Evolutionary conservation across 2,888 invertebrate genomes (phyloP), one percentile per base, ranked within the genome.

Genomic region (Lithophane ornitopus): DNA sequence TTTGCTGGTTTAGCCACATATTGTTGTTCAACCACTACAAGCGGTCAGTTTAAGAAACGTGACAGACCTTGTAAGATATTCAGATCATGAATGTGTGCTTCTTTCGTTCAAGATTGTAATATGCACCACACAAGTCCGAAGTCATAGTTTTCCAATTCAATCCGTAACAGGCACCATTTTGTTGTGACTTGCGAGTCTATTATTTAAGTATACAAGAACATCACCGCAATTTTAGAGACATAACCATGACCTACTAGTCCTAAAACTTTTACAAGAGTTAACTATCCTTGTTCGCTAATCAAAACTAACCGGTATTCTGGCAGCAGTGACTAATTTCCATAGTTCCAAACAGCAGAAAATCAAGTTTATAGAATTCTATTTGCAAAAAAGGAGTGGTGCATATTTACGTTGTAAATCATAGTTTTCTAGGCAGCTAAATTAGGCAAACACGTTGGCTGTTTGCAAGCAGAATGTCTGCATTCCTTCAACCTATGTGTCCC

Each of bases 401-500:
- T 80, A 76, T 70, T 80, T 76, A 59, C 58, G 54, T 59, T 58
- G 70, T 77, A 81, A 82, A 78, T 84, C 79, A 76, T 78, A 81
- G 69, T 80, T 84, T 77, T 80, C 34, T 73, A 77, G 44, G 54
- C 74, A 77, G 26, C 80, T 84, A 81, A 82, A 81, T 82, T 85
- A 80, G 85, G 84, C 76, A 88, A 85, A 76, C 81, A 58, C 65
- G 65, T 70, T 78, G 66, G 75, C 66, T 71, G 65, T 39, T 58
- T 71, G 76, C 73, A 78, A 72, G 79, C 88, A 70, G 84, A 80
- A 82, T 85, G 77, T 74, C 81, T 84, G 80, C 87, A 87, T 87
- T 88, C 89, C 87, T 84, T 80, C 62, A 78, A 71, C 62, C 69
- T 61, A 78, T 76, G 74, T 81, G 82, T 87, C 74, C 81, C 77